Evolutionary conservation across 2,888 invertebrate species (phyloP).

Genomic region (Cantharis flavilabris): DNA sequence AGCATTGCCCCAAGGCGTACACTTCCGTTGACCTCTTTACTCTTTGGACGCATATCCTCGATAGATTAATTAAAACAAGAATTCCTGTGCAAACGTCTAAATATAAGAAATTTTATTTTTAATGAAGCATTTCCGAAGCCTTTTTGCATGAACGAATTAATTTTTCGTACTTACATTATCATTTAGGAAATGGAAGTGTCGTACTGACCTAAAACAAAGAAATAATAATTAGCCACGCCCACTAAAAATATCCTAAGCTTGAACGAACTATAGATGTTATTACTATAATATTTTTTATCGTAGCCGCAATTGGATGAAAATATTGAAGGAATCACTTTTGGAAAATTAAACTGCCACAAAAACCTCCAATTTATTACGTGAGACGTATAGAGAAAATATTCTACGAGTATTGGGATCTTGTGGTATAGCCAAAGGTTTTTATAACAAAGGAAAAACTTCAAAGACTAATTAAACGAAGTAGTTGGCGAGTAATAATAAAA

Average conservation of each 20-base stretch:
- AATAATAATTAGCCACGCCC: neutral
- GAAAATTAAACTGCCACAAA: neutral
- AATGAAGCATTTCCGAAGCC: neutral
- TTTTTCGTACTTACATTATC: neutral
- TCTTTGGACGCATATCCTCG: conserved; percentile 19
- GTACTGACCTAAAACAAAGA: neutral
- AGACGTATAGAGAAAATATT: neutral
- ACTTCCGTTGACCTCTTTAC: conserved; percentile 28
- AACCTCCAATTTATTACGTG: neutral
- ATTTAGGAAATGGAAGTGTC: neutral
- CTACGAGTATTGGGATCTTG: neutral
- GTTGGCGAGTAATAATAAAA: neutral
- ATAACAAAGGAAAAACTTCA: neutral
- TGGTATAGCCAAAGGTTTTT: neutral
- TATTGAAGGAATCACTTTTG: neutral
- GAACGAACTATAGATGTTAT: neutral
- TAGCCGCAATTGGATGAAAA: neutral
- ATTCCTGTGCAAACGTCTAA: conserved; percentile 7
- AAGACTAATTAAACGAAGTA: neutral
- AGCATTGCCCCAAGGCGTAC: conserved; percentile 23
- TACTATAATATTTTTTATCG: neutral
- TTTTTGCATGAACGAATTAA: neutral
- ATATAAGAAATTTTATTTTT: neutral
- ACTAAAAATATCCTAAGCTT: neutral
- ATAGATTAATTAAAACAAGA: conserved; percentile 24